These are phyloP conservation scores for Epizoanthus fatuus DNA, from an alignment of 92 coral and sea anemone species.

Conservation along the genomic window DNA sequence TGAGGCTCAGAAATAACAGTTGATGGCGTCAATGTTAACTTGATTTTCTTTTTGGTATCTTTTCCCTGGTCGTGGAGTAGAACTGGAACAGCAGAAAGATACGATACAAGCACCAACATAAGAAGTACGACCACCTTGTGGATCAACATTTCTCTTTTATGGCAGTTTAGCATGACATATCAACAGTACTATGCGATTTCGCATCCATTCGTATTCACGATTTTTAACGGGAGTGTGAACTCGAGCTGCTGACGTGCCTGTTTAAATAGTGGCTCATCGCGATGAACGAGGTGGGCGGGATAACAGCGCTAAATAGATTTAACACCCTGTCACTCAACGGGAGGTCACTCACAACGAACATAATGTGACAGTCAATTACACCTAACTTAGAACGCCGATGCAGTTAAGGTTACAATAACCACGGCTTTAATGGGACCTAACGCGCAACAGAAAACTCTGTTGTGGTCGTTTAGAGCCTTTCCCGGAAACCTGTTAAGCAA, in stretches of 20 bases:
- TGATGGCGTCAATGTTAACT: not conserved
- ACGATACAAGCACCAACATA: slow-evolving; percentile 77
- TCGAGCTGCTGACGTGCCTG: slow-evolving; percentile 43
- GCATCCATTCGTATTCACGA: slow-evolving; percentile 53
- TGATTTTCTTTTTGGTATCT: slow-evolving; percentile 73
- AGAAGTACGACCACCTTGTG: slow-evolving; percentile 78
- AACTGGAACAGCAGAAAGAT: slow-evolving; percentile 85
- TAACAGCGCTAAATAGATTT: slow-evolving; percentile 79
- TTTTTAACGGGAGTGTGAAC: slow-evolving; percentile 32
- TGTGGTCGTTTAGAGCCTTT: slow-evolving; percentile 56
- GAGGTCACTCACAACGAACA: slow-evolving; percentile 89
- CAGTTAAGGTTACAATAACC: slow-evolving; percentile 63
- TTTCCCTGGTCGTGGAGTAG: slow-evolving; percentile 65
- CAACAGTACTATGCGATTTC: slow-evolving; percentile 44
- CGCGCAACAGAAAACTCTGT: slow-evolving; percentile 34
- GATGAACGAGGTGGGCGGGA: slow-evolving; percentile 94
- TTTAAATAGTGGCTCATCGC: slow-evolving; percentile 72
- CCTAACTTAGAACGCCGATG: slow-evolving; percentile 80
- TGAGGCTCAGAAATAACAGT: slow-evolving; percentile 2
- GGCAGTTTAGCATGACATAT: slow-evolving; percentile 62
- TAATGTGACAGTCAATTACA: slow-evolving; percentile 85
- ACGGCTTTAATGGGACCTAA: slow-evolving; percentile 47
- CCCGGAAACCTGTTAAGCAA: slow-evolving; percentile 58
- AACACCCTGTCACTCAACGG: slow-evolving; percentile 93
- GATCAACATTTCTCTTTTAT: slow-evolving; percentile 72